A percentile compares a stretch with the other conserved stretches of the same genome.
phyloP scores from a whole-genome alignment of 2,888 invertebrate species.

The Pterostichus madidus region DNA sequence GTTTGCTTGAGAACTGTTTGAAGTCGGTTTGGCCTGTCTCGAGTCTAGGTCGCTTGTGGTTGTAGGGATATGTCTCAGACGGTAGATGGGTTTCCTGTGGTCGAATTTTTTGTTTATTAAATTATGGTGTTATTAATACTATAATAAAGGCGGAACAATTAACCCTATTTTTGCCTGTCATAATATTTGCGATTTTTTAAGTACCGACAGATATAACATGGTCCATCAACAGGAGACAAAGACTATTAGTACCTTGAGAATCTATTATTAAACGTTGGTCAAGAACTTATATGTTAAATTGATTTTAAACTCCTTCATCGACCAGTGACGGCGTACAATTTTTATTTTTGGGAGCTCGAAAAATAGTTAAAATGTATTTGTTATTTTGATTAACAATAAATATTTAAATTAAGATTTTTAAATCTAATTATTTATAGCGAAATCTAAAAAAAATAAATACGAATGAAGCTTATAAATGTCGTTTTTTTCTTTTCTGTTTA shows the following conservation, averaged over 20 bases:
- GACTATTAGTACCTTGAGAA: not conserved
- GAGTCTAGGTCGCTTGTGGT: constrained; percentile 31
- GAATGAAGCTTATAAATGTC: no score
- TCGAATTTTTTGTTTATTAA: constrained; percentile 40
- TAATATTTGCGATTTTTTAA: constrained; percentile 25
- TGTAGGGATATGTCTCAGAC: constrained; percentile 21
- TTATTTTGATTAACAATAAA: no score
- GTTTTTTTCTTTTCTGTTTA: no score
- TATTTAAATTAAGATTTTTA: no score
- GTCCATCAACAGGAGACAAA: not conserved
- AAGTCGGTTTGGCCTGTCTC: constrained; percentile 31
- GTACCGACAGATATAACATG: not conserved
- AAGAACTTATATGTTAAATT: not conserved
- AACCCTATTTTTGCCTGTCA: constrained; percentile 33
- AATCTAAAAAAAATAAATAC: no score
- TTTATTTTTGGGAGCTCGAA: not conserved
- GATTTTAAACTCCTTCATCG: not conserved
- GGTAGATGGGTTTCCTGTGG: constrained; percentile 19
- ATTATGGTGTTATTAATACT: constrained; percentile 38
- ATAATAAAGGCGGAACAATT: not conserved
- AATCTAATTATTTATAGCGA: no score
- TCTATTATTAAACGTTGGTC: not conserved
- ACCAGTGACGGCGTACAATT: constrained; percentile 23
- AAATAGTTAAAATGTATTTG: no score
- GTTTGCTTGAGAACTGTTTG: constrained; percentile 22